These are phyloP conservation scores for Montipora foliosa DNA, from an alignment of 64 coral and sea anemone genomes.

Conservation along the genomic window DNA sequence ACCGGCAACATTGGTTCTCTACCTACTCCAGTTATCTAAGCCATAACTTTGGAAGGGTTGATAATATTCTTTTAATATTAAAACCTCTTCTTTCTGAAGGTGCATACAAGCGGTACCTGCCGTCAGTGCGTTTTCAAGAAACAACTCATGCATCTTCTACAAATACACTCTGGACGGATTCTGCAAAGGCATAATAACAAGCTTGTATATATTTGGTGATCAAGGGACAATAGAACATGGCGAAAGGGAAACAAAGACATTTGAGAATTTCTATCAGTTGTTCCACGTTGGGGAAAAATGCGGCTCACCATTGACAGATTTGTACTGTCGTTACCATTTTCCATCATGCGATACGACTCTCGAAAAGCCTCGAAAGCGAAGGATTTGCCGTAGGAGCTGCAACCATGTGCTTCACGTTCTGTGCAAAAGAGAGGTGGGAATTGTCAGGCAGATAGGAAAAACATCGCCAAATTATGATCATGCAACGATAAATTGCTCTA, in stretches of 20 bases:
- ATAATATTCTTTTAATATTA: not conserved
- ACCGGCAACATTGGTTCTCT: too few relatives aligned
- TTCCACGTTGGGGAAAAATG: not conserved
- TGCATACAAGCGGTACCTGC: not conserved
- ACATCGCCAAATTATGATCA: too few relatives aligned
- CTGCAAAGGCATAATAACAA: too few relatives aligned
- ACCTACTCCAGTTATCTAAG: too few relatives aligned
- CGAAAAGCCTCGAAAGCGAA: not conserved
- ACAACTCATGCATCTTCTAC: not conserved
- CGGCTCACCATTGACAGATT: not conserved
- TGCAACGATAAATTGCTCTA: not conserved
- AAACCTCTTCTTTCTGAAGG: not conserved
- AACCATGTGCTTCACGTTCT: not conserved
- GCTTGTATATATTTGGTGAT: not conserved
- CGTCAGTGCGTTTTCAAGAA: not conserved
- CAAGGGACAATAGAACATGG: not conserved
- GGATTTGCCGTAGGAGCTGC: slow-evolving; percentile 1
- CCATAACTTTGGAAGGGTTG: too few relatives aligned
- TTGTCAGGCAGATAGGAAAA: not conserved
- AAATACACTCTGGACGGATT: not conserved
- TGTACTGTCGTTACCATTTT: slow-evolving; percentile 15
- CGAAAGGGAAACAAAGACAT: not conserved
- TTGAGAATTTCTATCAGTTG: too few relatives aligned
- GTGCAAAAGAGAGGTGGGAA: not conserved
- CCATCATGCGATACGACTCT: not conserved